These are phyloP conservation scores for Achroia grisella DNA, from an alignment of 1,140 invertebrate species.

Conservation along the genomic window DNA sequence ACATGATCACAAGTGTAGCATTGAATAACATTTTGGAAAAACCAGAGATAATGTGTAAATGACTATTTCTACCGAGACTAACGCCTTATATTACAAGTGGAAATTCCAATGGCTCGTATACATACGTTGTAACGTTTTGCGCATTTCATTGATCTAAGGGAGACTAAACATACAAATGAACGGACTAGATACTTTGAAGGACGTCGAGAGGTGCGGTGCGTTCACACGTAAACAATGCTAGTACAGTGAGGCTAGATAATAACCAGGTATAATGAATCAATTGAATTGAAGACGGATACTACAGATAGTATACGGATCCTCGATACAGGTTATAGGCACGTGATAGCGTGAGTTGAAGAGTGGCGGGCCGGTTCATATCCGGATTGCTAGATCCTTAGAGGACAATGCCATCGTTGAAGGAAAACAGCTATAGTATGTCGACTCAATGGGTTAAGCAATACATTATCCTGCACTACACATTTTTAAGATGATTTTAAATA, in stretches of 20 bases:
- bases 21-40: conserved; percentile 3
- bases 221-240: conserved; percentile 36
- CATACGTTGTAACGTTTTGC: background rate
- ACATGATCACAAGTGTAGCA: no score
- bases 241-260: background rate
- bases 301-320: no score
- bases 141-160: conserved; percentile 5
- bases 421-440: background rate
- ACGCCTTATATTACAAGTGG: conserved; percentile 1
- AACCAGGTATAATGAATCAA: no score
- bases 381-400: background rate
- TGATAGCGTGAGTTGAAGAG: background rate
- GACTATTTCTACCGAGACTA: conserved; percentile 4
- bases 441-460: no score
- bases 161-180: conserved; percentile 11
- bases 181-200: conserved; percentile 30
- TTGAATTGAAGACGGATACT: background rate
- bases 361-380: background rate
- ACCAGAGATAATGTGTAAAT: conserved; percentile 5
- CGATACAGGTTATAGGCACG: no score
- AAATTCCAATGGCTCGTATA: background rate
- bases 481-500: no score
- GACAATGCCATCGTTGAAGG: conserved; percentile 2
- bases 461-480: no score
- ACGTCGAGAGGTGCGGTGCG: conserved; percentile 22